Conservation (phyloP, 2,888 invertebrate genomes). For the Watsonalla cultraria region DNA sequence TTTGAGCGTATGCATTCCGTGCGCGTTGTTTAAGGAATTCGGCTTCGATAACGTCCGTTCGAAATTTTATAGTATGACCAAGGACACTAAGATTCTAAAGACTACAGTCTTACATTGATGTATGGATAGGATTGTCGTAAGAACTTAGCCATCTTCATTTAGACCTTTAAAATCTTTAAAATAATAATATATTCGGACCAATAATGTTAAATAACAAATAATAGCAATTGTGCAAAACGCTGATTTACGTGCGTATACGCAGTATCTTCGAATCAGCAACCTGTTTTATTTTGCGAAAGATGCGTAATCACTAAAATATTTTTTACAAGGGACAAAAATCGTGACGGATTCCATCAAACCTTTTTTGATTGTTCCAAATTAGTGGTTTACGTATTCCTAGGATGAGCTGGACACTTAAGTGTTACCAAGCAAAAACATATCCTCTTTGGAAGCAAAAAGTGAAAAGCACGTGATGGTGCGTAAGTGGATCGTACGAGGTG, state of each 20-base stretch:
- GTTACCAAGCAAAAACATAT: neutral
- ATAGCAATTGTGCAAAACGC: too few species aligned
- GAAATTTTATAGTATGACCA: neutral
- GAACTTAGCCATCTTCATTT: too few species aligned
- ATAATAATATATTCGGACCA: too few species aligned
- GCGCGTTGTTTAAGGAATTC: neutral
- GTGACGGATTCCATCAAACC: neutral
- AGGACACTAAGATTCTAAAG: too few species aligned
- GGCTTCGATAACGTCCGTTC: neutral
- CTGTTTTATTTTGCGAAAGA: too few species aligned
- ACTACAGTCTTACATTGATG: too few species aligned
- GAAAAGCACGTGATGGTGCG: neutral
- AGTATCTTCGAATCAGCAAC: too few species aligned
- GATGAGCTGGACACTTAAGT: neutral
- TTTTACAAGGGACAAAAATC: neutral
- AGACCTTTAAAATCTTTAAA: too few species aligned
- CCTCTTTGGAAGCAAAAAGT: neutral
- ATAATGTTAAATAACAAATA: too few species aligned
- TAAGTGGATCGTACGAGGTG: neutral
- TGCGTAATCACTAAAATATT: too few species aligned
- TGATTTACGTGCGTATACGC: too few species aligned
- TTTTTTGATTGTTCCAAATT: neutral
- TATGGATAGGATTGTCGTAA: too few species aligned
- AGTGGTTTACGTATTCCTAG: neutral
- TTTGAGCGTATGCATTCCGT: constrained; percentile 22